These are phyloP conservation scores for Cirrhinus mrigala DNA, from an alignment of 2,797 vertebrate genomes.

Conservation along the genomic window DNA sequence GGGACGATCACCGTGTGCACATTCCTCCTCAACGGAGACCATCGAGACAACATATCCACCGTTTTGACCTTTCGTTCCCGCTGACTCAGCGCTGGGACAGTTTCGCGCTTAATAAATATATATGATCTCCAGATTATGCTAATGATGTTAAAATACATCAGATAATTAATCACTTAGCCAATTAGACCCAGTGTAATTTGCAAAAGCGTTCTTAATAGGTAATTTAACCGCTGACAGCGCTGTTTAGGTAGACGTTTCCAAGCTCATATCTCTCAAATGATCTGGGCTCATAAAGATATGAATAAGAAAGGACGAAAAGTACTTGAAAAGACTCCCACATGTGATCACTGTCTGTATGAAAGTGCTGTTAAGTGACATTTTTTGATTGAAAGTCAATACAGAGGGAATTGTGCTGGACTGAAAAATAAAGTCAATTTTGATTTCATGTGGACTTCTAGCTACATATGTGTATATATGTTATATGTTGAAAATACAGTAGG, in stretches of 20 bases:
- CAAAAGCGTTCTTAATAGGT: not conserved
- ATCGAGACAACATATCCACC: constrained; percentile 49
- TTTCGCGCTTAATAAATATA: constrained; percentile 15
- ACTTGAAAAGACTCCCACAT: too few species aligned
- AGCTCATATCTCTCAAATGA: not conserved
- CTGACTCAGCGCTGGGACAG: not conserved
- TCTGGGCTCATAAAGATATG: not conserved
- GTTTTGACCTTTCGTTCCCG: constrained; percentile 47
- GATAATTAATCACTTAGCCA: constrained; percentile 31
- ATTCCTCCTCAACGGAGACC: constrained; percentile 37
- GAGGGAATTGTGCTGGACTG: not conserved
- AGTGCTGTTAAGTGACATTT: too few species aligned
- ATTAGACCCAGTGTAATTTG: constrained; percentile 13
- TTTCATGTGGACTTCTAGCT: not conserved
- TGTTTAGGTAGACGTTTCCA: not conserved
- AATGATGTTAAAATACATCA: constrained; percentile 34
- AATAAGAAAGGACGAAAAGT: too few species aligned
- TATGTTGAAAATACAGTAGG: not conserved
- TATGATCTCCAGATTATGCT: constrained; percentile 44
- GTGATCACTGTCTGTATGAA: too few species aligned
- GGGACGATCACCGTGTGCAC: constrained; percentile 38
- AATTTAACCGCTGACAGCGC: constrained; percentile 5
- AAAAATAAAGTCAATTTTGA: not conserved
- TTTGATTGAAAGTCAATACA: too few species aligned
- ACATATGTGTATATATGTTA: not conserved